A percentile compares a stretch with the other conserved stretches of the same genome.
Conservation (phyloP, 35 echinoderm and acorn worm genomes). For the Ophiothrix spiculata region DNA sequence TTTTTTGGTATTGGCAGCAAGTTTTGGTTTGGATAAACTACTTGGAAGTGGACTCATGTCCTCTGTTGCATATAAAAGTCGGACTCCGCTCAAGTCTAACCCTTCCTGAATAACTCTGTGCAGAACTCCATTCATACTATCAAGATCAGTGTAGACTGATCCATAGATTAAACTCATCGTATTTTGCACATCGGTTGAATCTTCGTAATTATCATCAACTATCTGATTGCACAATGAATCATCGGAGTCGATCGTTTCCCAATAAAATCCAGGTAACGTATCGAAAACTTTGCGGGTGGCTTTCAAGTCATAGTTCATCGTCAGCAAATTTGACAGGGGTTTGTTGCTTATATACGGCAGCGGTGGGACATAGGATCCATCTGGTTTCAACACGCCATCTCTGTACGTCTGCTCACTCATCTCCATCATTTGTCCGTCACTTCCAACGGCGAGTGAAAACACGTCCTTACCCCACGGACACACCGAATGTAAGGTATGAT, state of each 20-base stretch:
- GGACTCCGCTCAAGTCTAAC: slow-evolving; percentile 61
- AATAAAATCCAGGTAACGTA: slow-evolving; percentile 68
- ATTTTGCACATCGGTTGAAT: slow-evolving; percentile 69
- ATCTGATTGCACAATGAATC: slow-evolving; percentile 27
- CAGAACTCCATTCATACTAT: slow-evolving; percentile 58
- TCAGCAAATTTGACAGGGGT: slow-evolving; percentile 58
- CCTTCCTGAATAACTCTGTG: slow-evolving; percentile 77
- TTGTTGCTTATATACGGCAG: slow-evolving; percentile 59
- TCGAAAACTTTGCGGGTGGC: slow-evolving; percentile 50
- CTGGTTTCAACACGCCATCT: slow-evolving; percentile 26
- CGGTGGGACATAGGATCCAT: slow-evolving; percentile 76
- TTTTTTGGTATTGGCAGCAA: background rate
- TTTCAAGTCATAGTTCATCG: slow-evolving; percentile 25
- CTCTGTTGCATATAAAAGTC: slow-evolving; percentile 65
- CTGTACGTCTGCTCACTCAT: background rate
- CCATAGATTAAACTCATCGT: slow-evolving; percentile 79
- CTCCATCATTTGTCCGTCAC: background rate
- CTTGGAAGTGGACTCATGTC: slow-evolving; percentile 24
- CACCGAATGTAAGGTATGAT: slow-evolving; percentile 49
- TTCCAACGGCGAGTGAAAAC: slow-evolving; percentile 20
- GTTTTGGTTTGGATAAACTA: background rate
- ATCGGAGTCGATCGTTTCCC: slow-evolving; percentile 76
- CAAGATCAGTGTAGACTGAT: slow-evolving; percentile 52
- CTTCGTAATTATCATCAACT: slow-evolving; percentile 41
- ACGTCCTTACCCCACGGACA: slow-evolving; percentile 54